A percentile compares a stretch with the other conserved stretches of the same genome.
Evolutionary conservation across 2,113 vertebrate genomes (phyloP).

Genomic region (Calidris pugnax): DNA sequence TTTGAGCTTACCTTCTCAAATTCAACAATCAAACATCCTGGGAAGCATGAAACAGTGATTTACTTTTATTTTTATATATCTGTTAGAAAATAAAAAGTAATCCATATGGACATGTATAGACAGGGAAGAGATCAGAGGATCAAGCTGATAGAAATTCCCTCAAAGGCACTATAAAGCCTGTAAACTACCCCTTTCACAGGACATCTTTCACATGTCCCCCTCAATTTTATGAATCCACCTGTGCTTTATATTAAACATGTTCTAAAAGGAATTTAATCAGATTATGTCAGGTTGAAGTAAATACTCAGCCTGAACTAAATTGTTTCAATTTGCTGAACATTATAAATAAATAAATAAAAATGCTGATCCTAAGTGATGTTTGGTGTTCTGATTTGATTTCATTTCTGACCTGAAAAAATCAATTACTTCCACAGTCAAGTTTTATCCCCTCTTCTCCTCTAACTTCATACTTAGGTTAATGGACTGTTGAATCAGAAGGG

Average conservation of each 20-base stretch:
- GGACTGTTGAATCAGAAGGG: slow-evolving; percentile 44
- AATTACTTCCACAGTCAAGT: slow-evolving; percentile 49
- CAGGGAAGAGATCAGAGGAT: neutral
- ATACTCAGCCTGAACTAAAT: neutral
- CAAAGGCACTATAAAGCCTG: neutral
- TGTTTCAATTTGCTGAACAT: slow-evolving; percentile 13
- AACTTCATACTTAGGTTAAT: slow-evolving; percentile 58
- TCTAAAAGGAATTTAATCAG: slow-evolving; percentile 30
- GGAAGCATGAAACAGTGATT: neutral
- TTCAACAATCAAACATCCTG: neutral
- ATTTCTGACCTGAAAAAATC: slow-evolving; percentile 54
- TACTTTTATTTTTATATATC: neutral
- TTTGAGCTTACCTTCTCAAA: neutral
- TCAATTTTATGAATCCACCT: neutral
- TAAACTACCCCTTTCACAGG: neutral
- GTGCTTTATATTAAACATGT: neutral
- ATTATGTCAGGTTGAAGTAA: neutral
- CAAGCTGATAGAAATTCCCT: neutral
- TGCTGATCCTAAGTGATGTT: slow-evolving; percentile 41
- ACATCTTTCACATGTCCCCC: neutral
- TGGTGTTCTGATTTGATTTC: slow-evolving; percentile 46
- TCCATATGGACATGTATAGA: neutral
- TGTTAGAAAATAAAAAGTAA: neutral
- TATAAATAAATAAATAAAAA: slow-evolving; percentile 43
- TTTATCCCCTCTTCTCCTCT: slow-evolving; percentile 31